Evolutionary conservation across 2,888 invertebrate genomes (phyloP).

Genomic region (Hyles lineata): DNA sequence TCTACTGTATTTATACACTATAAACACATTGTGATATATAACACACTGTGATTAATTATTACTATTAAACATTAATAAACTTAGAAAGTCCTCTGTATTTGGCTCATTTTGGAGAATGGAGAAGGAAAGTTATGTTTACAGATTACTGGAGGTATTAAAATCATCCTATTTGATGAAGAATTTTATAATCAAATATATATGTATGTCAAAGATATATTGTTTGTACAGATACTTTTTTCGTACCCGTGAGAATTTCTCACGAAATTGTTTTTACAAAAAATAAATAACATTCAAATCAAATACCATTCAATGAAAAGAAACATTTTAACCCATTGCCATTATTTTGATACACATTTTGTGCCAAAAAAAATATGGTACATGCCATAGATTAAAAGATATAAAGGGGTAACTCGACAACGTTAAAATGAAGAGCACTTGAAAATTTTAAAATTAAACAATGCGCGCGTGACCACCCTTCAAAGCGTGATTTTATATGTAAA

Average conservation of each 20-base stretch:
- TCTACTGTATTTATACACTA: no score
- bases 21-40: no score
- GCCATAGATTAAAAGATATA: slow-evolving; percentile 36
- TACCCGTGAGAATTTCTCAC: slow-evolving; percentile 47
- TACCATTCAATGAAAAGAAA: slow-evolving; percentile 58
- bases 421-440: slow-evolving; percentile 62
- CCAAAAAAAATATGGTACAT: slow-evolving; percentile 54
- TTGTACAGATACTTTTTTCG: not conserved
- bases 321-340: slow-evolving; percentile 57
- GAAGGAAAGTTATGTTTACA: no score
- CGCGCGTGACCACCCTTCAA: slow-evolving; percentile 66
- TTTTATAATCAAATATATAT: no score
- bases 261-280: slow-evolving; percentile 40
- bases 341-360: slow-evolving; percentile 51
- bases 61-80: no score
- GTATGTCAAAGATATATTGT: no score
- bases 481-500: slow-evolving; percentile 23
- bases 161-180: no score
- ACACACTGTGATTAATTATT: no score
- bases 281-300: slow-evolving; percentile 48
- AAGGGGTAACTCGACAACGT: slow-evolving; percentile 52
- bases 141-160: no score
- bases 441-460: slow-evolving; percentile 60
- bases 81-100: no score
- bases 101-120: no score